A percentile compares a stretch with the other conserved stretches of the same genome.
phyloP scores from a whole-genome alignment of 2,797 vertebrate species.

The Cichlasoma orientale region DNA sequence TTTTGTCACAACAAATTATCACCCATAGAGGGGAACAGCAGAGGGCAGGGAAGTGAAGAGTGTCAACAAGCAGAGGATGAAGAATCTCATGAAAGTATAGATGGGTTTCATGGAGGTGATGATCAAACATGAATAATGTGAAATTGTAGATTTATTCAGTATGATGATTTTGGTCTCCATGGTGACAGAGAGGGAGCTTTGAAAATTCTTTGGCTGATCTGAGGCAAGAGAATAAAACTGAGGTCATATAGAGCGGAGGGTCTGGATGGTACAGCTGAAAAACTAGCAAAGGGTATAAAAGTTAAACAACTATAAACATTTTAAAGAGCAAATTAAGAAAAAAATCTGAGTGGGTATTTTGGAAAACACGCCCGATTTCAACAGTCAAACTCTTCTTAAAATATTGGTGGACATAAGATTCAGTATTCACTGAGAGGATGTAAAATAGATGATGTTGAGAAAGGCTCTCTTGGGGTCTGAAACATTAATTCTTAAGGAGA shows the following conservation, averaged over 20 bases:
- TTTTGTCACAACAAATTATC: constrained; percentile 51
- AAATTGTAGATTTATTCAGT: constrained; percentile 4
- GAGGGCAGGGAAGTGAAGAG: constrained; percentile 15
- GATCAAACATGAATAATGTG: constrained; percentile 3
- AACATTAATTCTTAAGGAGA: background rate
- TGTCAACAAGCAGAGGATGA: constrained; percentile 26
- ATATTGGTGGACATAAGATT: background rate
- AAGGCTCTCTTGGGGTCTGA: background rate
- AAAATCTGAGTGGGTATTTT: background rate
- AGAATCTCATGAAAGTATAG: background rate
- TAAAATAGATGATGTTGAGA: background rate
- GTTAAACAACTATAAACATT: background rate
- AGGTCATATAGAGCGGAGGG: background rate
- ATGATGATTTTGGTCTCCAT: constrained; percentile 7
- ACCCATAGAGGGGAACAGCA: constrained; percentile 15
- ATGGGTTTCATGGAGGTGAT: background rate
- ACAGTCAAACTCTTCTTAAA: background rate
- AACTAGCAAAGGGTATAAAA: background rate
- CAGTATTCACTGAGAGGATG: background rate
- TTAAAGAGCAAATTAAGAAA: too few species aligned
- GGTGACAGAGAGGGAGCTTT: background rate
- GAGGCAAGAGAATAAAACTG: background rate
- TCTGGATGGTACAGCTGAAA: background rate
- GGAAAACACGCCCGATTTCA: background rate
- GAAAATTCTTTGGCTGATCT: background rate